Conservation (phyloP, 2,888 invertebrate species). For the Pachliopta kotzebuea region DNA sequence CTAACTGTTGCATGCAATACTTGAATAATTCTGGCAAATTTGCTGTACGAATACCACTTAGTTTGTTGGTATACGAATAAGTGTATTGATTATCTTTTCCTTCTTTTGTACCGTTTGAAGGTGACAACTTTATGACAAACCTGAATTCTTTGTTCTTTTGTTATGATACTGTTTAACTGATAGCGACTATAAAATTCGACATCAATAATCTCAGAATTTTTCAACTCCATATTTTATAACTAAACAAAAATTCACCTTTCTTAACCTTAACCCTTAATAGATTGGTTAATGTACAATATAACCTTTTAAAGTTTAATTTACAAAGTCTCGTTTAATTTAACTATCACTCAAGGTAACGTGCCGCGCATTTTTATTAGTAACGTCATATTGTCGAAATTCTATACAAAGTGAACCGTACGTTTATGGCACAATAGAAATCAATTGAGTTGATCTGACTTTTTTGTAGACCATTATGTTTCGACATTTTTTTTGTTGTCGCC, state of each 20-base stretch:
- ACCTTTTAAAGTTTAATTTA: not conserved
- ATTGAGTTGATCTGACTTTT: constrained; percentile 36
- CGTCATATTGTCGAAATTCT: constrained; percentile 34
- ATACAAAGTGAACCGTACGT: constrained; percentile 33
- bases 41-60: constrained; percentile 27
- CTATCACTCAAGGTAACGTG: constrained; percentile 34
- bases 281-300: no score
- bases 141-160: constrained; percentile 27
- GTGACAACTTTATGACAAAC: constrained; percentile 26
- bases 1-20: constrained; percentile 59
- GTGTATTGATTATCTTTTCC: constrained; percentile 15
- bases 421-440: constrained; percentile 39
- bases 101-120: constrained; percentile 21
- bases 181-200: no score
- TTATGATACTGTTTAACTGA: no score
- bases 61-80: constrained; percentile 4
- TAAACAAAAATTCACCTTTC: no score
- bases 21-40: constrained; percentile 46
- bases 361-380: constrained; percentile 40
- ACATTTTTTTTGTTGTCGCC: constrained; percentile 28
- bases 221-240: no score
- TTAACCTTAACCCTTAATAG: no score
- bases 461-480: constrained; percentile 32
- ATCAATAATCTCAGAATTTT: no score
- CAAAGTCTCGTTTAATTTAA: constrained; percentile 34